A percentile compares a stretch with the other conserved stretches of the same genome.
phyloP scores from a whole-genome alignment of 2,113 vertebrate genomes.

The Camelus dromedarius region DNA sequence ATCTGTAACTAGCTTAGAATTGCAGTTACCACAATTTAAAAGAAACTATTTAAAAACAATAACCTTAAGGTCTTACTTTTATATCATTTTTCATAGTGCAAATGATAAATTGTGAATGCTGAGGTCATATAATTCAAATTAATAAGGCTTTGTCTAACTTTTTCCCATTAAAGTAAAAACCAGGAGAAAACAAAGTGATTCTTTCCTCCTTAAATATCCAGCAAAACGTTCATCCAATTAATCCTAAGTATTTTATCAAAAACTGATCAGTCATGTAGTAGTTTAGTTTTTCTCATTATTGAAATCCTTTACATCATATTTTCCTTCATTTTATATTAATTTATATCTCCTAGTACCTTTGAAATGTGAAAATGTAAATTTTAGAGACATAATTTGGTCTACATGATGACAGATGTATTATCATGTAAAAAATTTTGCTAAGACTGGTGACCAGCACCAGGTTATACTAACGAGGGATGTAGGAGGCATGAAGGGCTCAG shows the following conservation, averaged over 20 bases:
- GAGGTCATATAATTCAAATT: not conserved
- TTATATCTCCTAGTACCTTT: not conserved
- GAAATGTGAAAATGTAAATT: constrained; percentile 1
- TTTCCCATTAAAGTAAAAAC: not conserved
- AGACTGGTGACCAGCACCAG: not conserved
- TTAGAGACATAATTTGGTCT: not conserved
- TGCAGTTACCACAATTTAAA: not conserved
- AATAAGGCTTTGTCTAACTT: not conserved
- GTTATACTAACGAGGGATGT: not conserved
- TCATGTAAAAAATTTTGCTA: not conserved
- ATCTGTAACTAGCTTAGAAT: not conserved
- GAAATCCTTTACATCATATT: not conserved
- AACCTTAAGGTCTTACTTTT: not conserved
- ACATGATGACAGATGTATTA: not conserved
- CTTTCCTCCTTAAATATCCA: not conserved
- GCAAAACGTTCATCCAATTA: not conserved
- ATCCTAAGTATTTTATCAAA: not conserved
- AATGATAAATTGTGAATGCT: not conserved
- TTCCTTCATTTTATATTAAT: not conserved
- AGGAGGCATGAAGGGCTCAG: not conserved
- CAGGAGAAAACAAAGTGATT: not conserved
- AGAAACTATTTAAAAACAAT: not conserved
- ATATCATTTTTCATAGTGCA: not conserved
- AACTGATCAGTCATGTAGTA: not conserved
- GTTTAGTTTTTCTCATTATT: not conserved